phyloP scores from a whole-genome alignment of 1,140 invertebrate genomes.

The Latrodectus geometricus region DNA sequence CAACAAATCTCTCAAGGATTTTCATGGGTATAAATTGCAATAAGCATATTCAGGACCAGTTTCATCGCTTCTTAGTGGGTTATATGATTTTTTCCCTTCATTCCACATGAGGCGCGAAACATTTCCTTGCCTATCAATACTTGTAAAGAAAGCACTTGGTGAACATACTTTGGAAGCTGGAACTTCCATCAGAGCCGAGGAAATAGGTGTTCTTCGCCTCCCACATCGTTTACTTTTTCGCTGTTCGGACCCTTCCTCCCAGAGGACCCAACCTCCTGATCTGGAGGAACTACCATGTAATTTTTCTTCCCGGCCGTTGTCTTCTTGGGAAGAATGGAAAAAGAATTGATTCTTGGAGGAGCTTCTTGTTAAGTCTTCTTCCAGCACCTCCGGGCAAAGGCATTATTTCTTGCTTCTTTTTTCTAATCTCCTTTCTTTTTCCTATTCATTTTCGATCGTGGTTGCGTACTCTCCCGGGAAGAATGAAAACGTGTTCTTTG shows the following conservation, averaged over 20 bases:
- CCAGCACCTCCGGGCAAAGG: not conserved
- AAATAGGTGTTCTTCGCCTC: constrained; percentile 17
- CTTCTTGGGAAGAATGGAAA: constrained; percentile 35
- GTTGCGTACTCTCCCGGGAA: constrained; percentile 9
- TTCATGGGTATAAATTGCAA: no score
- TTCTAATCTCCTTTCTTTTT: not conserved
- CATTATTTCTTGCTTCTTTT: not conserved
- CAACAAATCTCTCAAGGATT: no score
- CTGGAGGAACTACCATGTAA: constrained; percentile 25
- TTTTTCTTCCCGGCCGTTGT: constrained; percentile 30
- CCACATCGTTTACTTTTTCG: constrained; percentile 5
- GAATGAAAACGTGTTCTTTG: constrained; percentile 32
- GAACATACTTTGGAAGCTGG: not conserved
- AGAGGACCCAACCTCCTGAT: constrained; percentile 34
- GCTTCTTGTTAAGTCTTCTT: constrained; percentile 28
- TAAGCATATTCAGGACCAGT: no score
- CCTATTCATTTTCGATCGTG: constrained; percentile 48
- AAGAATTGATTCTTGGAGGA: constrained; percentile 47
- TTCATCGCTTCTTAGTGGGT: no score
- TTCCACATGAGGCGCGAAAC: no score
- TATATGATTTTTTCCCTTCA: no score
- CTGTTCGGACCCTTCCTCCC: not conserved
- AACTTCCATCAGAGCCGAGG: constrained; percentile 28
- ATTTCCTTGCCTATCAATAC: no score
- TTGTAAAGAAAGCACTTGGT: not conserved